Percentiles rank a stretch among this genome's conserved stretches.
These are phyloP conservation scores for Muscicapa striata DNA, from an alignment of 2,797 vertebrate genomes.

Conservation along the genomic window DNA sequence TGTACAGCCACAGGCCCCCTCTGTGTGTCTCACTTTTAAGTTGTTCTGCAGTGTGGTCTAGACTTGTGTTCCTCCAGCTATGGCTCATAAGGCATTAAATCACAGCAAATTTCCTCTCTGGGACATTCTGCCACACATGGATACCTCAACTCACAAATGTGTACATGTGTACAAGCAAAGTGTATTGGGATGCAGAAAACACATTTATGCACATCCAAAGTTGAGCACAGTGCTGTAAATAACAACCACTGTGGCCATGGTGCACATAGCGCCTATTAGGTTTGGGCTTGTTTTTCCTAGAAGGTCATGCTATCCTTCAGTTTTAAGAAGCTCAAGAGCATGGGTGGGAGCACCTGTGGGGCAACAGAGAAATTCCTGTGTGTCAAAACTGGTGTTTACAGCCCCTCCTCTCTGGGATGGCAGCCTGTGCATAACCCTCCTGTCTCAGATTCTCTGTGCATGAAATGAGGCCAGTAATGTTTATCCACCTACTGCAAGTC, in stretches of 20 bases:
- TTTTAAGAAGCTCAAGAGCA: fast-evolving
- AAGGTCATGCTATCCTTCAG: not conserved
- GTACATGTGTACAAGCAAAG: not conserved
- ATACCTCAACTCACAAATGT: not conserved
- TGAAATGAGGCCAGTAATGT: not conserved
- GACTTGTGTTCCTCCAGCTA: not conserved
- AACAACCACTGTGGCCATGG: not conserved
- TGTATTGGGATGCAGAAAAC: fast-evolving
- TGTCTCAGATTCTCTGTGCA: not conserved
- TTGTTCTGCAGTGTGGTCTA: not conserved
- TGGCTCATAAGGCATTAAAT: not conserved
- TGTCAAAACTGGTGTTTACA: not conserved
- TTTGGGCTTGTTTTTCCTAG: not conserved
- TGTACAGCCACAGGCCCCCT: not conserved
- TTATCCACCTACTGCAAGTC: not conserved
- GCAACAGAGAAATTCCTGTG: not conserved
- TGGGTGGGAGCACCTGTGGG: not conserved
- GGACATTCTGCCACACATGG: fast-evolving
- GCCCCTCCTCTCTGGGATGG: fast-evolving
- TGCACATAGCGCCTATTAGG: not conserved
- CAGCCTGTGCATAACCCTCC: not conserved
- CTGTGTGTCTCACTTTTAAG: not conserved
- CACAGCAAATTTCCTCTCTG: not conserved
- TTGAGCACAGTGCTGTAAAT: not conserved
- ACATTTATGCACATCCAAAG: not conserved